phyloP scores from a whole-genome alignment of 2,113 vertebrate genomes.

The Heptranchias perlo region DNA sequence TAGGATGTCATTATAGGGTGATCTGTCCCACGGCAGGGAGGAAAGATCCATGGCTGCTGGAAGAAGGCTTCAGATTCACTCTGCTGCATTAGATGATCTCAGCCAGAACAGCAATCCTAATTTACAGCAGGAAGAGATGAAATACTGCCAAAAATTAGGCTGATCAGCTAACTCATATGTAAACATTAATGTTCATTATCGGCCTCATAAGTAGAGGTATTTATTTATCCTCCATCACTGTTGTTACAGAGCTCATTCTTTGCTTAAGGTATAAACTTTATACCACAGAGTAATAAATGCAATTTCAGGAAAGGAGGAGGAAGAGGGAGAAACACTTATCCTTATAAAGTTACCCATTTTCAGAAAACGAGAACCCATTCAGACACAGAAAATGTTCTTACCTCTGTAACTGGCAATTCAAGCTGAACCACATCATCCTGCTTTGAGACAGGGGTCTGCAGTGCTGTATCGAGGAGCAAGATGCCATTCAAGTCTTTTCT shows the following conservation, averaged over 20 bases:
- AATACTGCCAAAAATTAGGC: not conserved
- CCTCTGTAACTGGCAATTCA: conserved; percentile 95
- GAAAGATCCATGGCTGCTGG: not conserved
- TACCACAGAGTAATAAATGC: not conserved
- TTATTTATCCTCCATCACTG: not conserved
- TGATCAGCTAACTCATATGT: not conserved
- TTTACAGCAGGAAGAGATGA: not conserved
- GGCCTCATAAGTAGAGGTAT: not conserved
- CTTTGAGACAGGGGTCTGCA: conserved; percentile 91
- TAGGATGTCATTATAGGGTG: not conserved
- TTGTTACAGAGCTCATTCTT: not conserved
- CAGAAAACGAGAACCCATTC: not conserved
- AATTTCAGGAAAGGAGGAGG: not conserved
- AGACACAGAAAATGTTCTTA: conserved; percentile 51
- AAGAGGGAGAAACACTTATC: not conserved
- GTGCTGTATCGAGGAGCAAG: conserved; percentile 91
- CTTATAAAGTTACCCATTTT: not conserved
- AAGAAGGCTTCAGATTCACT: not conserved
- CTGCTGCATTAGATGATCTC: not conserved
- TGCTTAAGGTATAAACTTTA: not conserved
- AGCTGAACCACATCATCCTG: conserved; percentile 95
- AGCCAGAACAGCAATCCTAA: not conserved
- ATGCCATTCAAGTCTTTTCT: conserved; percentile 98
- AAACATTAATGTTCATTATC: not conserved
- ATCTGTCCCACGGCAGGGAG: not conserved